Conservation (phyloP, 2,797 vertebrate genomes). For the Capromys pilorides region DNA sequence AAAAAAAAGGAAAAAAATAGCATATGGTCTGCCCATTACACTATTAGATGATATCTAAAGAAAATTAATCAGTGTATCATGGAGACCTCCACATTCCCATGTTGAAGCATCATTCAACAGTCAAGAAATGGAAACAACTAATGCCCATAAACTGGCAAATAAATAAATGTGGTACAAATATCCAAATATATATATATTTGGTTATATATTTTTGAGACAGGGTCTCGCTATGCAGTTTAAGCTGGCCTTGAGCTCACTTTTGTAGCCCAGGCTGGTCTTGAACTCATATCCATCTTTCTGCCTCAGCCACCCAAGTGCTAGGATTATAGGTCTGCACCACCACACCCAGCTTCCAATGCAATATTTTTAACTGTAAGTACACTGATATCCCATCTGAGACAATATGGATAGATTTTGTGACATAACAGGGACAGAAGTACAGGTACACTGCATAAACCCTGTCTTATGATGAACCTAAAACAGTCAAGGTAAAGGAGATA, state of each 20-base stretch:
- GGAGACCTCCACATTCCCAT: no score
- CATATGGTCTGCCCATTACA: background rate
- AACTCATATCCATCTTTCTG: no score
- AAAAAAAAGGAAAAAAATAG: background rate
- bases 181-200: background rate
- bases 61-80: background rate
- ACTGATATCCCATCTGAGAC: background rate
- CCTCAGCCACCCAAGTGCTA: no score
- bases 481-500: background rate
- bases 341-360: no score
- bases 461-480: background rate
- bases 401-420: background rate
- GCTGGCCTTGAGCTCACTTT: no score
- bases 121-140: background rate
- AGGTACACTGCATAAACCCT: background rate
- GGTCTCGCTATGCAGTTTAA: no score
- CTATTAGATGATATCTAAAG: background rate
- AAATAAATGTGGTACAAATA: background rate
- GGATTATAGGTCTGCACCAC: no score
- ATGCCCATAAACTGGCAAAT: background rate
- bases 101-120: background rate
- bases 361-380: background rate
- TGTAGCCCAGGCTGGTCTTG: no score
- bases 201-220: no score
- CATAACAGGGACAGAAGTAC: background rate